Conservation (phyloP, 64 coral and sea anemone genomes). For the Actinia tenebrosa region DNA sequence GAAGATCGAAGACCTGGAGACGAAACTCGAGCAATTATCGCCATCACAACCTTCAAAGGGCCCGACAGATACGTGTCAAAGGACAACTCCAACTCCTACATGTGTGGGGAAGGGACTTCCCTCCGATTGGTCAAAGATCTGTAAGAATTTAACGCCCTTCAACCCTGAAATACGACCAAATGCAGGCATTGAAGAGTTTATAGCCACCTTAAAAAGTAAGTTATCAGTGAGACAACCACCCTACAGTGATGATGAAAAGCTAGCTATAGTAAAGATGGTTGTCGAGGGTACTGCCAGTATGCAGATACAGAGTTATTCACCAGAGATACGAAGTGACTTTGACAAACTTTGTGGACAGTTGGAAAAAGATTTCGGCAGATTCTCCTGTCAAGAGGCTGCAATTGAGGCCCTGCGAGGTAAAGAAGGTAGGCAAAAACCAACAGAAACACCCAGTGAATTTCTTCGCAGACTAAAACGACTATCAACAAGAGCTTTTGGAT, state of each 20-base stretch:
- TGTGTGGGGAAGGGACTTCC: no score
- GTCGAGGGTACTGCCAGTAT: slow-evolving; percentile 4
- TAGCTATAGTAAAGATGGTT: background rate
- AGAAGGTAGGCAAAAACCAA: background rate
- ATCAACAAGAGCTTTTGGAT: slow-evolving; percentile 14
- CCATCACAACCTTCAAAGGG: no score
- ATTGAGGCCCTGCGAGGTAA: slow-evolving; percentile 7
- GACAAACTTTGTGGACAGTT: background rate
- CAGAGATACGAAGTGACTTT: background rate
- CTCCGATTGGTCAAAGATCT: no score
- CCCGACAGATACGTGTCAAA: no score
- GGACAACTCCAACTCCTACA: no score
- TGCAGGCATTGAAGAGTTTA: background rate
- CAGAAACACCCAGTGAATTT: background rate
- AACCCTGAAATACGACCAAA: no score
- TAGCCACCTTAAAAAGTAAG: slow-evolving; percentile 7
- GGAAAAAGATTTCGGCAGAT: background rate
- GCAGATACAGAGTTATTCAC: background rate
- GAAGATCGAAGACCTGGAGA: no score
- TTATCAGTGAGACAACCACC: background rate
- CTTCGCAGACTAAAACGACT: background rate
- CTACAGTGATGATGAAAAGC: background rate
- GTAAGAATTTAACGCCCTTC: no score
- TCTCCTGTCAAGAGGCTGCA: slow-evolving; percentile 11
- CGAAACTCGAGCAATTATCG: no score